Conservation (phyloP, 2,888 invertebrate genomes). For the Thymelicus acteon region DNA sequence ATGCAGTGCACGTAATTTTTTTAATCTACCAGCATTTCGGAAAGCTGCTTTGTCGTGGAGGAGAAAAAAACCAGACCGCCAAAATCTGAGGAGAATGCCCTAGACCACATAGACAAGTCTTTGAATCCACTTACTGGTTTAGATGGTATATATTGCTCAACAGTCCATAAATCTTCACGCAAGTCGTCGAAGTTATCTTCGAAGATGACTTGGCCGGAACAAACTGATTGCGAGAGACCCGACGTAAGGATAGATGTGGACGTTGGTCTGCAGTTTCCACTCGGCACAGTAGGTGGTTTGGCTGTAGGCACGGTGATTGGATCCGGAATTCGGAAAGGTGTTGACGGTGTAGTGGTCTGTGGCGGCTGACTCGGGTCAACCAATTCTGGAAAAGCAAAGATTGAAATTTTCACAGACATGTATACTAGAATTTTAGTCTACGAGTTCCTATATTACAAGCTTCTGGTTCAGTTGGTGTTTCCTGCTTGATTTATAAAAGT, state of each 20-base stretch:
- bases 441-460: too few species aligned
- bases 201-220: constrained; percentile 82
- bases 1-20: too few species aligned
- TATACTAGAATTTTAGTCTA: too few species aligned
- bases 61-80: too few species aligned
- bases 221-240: constrained; percentile 53
- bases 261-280: constrained; percentile 54
- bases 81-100: too few species aligned
- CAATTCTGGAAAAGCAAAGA: constrained; percentile 8
- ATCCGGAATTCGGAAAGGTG: neutral
- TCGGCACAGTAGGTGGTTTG: neutral
- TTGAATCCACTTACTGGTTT: constrained; percentile 60
- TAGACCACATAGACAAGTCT: too few species aligned
- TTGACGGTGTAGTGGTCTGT: neutral
- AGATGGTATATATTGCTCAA: constrained; percentile 80
- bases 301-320: neutral
- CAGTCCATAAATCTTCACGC: constrained; percentile 76
- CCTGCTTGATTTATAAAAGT: too few species aligned
- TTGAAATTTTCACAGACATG: neutral
- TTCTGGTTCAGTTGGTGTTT: too few species aligned
- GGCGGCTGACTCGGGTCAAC: constrained; percentile 15
- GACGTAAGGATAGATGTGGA: constrained; percentile 57
- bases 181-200: constrained; percentile 85
- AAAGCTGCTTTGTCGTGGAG: too few species aligned
- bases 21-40: too few species aligned